A percentile compares a stretch with the other conserved stretches of the same genome.
Conservation (phyloP, 2,888 invertebrate species). For the Thereva nobilitata region DNA sequence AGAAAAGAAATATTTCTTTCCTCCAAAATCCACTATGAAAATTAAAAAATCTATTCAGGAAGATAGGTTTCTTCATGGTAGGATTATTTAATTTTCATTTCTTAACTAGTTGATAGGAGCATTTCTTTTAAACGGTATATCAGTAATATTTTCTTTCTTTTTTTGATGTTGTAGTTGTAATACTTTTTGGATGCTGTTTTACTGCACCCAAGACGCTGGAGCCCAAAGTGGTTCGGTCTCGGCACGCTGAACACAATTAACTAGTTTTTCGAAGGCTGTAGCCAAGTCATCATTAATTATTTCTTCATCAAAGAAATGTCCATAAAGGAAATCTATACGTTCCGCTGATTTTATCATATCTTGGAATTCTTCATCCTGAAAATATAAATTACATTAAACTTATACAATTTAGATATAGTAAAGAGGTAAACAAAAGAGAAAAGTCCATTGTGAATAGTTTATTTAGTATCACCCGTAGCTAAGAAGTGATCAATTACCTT, state of each 20-base stretch:
- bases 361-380: constrained; percentile 86
- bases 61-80: too few relatives aligned
- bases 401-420: too few relatives aligned
- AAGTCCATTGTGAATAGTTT: too few relatives aligned
- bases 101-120: neutral
- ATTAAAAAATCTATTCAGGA: too few relatives aligned
- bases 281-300: constrained; percentile 91
- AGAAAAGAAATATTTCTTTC: too few relatives aligned
- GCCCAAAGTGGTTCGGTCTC: constrained; percentile 96
- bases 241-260: constrained; percentile 78
- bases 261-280: constrained; percentile 81
- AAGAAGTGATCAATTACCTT: too few relatives aligned
- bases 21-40: too few relatives aligned
- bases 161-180: constrained; percentile 7
- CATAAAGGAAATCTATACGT: constrained; percentile 88
- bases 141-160: neutral
- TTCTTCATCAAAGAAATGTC: constrained; percentile 91
- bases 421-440: too few relatives aligned
- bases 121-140: neutral
- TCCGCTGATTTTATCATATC: constrained; percentile 85
- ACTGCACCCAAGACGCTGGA: constrained; percentile 92
- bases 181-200: constrained; percentile 47
- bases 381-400: constrained; percentile 14
- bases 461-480: neutral
- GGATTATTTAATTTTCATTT: constrained; percentile 1